Evolutionary conservation across 2,888 invertebrate species (phyloP).

Genomic region (Cheilosia pagana): DNA sequence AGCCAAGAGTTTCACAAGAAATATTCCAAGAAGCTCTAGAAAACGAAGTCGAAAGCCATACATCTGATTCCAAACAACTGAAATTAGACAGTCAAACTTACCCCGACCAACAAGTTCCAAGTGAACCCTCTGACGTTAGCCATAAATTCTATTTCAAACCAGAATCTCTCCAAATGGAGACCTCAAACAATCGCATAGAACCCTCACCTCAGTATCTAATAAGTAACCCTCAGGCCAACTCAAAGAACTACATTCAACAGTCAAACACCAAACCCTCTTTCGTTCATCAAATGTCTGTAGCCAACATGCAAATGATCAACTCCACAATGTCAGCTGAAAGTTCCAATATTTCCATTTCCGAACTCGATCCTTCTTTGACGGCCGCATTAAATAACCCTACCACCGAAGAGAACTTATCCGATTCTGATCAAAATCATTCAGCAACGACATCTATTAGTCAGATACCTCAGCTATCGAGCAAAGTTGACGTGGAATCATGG

Average conservation of each 20-base stretch:
- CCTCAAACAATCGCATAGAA: neutral
- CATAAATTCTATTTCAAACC: neutral
- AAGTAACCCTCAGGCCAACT: neutral
- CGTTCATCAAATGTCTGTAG: conserved; percentile 31
- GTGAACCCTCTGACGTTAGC: neutral
- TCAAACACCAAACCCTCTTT: conserved; percentile 13
- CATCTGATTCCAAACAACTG: neutral
- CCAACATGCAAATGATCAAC: conserved; percentile 35
- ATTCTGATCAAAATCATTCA: conserved; percentile 37
- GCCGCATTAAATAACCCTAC: conserved; percentile 9
- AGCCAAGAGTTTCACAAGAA: neutral
- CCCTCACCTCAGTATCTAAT: neutral
- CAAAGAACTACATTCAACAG: neutral
- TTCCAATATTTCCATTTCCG: conserved; percentile 33
- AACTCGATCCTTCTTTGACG: neutral
- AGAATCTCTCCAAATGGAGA: neutral
- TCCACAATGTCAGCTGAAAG: conserved; percentile 46
- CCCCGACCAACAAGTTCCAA: neutral
- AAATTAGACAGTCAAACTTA: neutral
- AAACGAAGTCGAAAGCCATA: neutral
- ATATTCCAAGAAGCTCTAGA: neutral
- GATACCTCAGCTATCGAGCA: conserved; percentile 25
- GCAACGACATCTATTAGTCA: conserved; percentile 15
- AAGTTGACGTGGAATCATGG: conserved; percentile 40
- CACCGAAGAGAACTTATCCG: conserved; percentile 6